These are phyloP conservation scores for Drosophila parabipectinata DNA, from an alignment of 1,140 invertebrate genomes.

Conservation along the genomic window DNA sequence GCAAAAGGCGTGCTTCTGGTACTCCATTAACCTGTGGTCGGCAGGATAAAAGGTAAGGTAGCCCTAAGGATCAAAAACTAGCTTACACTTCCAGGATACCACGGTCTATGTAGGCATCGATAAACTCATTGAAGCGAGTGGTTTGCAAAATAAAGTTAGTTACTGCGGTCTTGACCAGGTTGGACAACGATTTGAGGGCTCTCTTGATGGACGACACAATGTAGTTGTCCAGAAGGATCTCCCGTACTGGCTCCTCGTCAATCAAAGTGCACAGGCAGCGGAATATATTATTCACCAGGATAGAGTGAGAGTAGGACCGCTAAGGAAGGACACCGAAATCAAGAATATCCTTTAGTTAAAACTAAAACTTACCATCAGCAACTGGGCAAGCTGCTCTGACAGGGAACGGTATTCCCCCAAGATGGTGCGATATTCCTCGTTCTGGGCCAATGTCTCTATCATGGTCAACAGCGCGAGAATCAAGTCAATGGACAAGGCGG, in stretches of 20 bases:
- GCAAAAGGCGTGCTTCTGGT: constrained; percentile 72
- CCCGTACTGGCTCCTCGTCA: constrained; percentile 58
- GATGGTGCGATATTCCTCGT: constrained; percentile 58
- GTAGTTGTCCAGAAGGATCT: constrained; percentile 45
- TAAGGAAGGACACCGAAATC: not conserved
- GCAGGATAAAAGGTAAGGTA: not conserved
- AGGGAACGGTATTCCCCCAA: constrained; percentile 41
- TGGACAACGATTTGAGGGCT: constrained; percentile 73
- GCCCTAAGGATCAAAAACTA: accelerated
- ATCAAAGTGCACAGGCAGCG: constrained; percentile 74
- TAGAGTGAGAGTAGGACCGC: constrained; percentile 71
- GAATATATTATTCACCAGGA: constrained; percentile 75
- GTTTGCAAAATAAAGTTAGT: constrained; percentile 81
- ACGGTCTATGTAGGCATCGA: constrained; percentile 69
- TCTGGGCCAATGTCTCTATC: constrained; percentile 64
- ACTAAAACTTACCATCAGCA: constrained; percentile 59
- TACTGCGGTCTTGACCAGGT: constrained; percentile 70
- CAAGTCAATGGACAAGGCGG: constrained; percentile 64
- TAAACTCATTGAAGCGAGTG: constrained; percentile 68
- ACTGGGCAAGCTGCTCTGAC: constrained; percentile 58
- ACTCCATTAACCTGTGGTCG: constrained; percentile 50
- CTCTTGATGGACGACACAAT: constrained; percentile 73
- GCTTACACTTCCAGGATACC: constrained; percentile 77
- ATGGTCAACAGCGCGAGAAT: constrained; percentile 61
- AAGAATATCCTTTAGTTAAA: not conserved